Base-by-base conservation (phyloP, 2,888 invertebrate genomes). In the Globia sparganii region DNA sequence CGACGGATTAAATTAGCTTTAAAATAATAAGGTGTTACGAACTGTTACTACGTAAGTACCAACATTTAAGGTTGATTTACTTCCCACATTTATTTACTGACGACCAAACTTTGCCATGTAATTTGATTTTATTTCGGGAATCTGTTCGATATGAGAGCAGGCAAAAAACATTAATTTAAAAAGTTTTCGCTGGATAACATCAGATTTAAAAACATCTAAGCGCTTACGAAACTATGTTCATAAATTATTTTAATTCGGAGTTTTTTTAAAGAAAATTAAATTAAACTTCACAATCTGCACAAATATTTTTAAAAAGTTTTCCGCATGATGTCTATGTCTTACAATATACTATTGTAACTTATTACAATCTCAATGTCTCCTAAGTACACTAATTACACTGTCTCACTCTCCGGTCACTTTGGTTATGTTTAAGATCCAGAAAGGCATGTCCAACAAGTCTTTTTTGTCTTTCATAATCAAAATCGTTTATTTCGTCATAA, bases 1-100 rank as follows among this genome's bases (percentile, higher is more conserved):
- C 75, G 71, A 77, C 79, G 78, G 75, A 89, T 89, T 89, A 83
- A 86, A 88, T 84, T 68, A 71, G 66, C 78, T 76, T 71, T 78
- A 78, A 84, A 85, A 81, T 83, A 79, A 80, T 80, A 78, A 67
- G 56, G 13, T 70, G 28, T 58, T 75, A 59, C 25, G 59, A 77
- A 71, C 58, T 56, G 25, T 62, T 59, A 34, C 40, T 53, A 56
- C 13, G 34, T 56, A 46, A 18, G 25, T 49, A 58, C 31, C 25
- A 49, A 49, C 37, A 56, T 46, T 77, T 34, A 80, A 58, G 2
- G 28, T 66, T 66, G 15, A 43, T 80, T 65, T 80, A 80, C 37
- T 53, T 62, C 5, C 15, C 34, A 66, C 25, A 34, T 11, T 18
- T 49, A 21, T 70, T 65, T 70, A 61, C 34, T 25, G 58, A 69